Percentiles rank a stretch among this genome's conserved stretches.
These are phyloP conservation scores for Ascaphus truei DNA, from an alignment of 2,113 vertebrate genomes.

Conservation along the genomic window DNA sequence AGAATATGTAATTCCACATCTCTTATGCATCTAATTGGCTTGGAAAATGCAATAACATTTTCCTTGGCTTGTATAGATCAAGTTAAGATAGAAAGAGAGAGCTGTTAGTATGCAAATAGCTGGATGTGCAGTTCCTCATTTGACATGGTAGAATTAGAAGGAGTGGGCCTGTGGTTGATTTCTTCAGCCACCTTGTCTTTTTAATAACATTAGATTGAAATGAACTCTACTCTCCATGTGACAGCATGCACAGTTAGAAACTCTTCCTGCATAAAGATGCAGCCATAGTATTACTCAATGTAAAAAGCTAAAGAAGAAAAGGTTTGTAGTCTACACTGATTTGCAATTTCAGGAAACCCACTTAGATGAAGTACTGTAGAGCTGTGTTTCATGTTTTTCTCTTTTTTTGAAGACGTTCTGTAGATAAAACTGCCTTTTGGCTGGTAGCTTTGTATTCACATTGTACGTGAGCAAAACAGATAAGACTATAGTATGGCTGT, in stretches of 20 bases:
- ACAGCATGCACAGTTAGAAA: constrained; percentile 28
- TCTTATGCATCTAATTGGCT: constrained; percentile 21
- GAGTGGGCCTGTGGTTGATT: neutral
- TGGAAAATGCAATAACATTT: constrained; percentile 27
- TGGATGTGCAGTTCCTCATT: constrained; percentile 9
- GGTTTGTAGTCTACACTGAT: neutral
- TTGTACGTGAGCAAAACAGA: neutral
- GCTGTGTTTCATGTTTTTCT: too few relatives aligned
- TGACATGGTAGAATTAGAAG: constrained; percentile 15
- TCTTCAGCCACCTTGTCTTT: neutral
- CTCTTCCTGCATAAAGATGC: neutral
- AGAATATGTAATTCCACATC: neutral
- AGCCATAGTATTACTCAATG: neutral
- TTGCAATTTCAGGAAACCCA: too few relatives aligned
- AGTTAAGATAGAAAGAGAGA: neutral
- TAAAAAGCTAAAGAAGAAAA: neutral
- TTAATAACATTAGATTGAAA: constrained; percentile 29
- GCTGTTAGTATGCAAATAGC: constrained; percentile 25
- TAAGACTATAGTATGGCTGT: neutral
- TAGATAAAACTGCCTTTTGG: too few relatives aligned
- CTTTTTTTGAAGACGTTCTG: neutral
- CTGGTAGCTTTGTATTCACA: neutral
- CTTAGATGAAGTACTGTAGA: too few relatives aligned
- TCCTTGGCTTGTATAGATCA: neutral
- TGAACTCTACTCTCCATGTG: constrained; percentile 28